Percentiles rank a stretch among this genome's conserved stretches.
Evolutionary conservation across 2,113 vertebrate genomes (phyloP).

Genomic region (Pelobates fuscus): DNA sequence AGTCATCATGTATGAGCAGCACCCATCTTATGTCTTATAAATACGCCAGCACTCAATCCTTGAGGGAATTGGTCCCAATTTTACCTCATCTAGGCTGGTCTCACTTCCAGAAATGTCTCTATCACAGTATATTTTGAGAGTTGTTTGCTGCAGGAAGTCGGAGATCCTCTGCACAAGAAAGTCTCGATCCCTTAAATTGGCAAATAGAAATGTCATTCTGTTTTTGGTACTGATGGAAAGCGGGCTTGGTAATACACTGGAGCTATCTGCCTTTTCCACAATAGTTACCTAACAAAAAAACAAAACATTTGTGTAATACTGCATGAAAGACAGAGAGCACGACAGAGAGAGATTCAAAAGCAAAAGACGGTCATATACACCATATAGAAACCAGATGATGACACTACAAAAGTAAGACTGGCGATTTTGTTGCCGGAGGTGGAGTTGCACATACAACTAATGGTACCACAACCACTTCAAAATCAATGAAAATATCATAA

Average conservation of each 20-base stretch:
- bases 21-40: no score
- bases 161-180: slow-evolving; percentile 97
- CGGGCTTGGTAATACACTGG: slow-evolving; percentile 91
- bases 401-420: no score
- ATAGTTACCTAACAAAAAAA: slow-evolving; percentile 84
- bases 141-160: slow-evolving; percentile 94
- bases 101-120: slow-evolving; percentile 84
- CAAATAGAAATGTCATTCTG: slow-evolving; percentile 97
- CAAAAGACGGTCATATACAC: no score
- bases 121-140: slow-evolving; percentile 87
- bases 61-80: slow-evolving; percentile 27
- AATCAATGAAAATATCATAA: no score
- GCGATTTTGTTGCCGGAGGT: no score
- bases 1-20: no score
- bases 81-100: slow-evolving; percentile 92
- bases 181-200: slow-evolving; percentile 94
- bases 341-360: no score
- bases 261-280: slow-evolving; percentile 97
- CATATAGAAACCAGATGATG: no score
- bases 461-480: no score
- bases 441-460: no score
- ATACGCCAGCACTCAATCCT: no score
- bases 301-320: slow-evolving; percentile 3
- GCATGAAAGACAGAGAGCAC: no score
- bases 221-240: slow-evolving; percentile 97